Percentiles rank a stretch among this genome's conserved stretches.
Conservation (phyloP, 1,140 invertebrate genomes). For the Macrostomum lignano region DNA sequence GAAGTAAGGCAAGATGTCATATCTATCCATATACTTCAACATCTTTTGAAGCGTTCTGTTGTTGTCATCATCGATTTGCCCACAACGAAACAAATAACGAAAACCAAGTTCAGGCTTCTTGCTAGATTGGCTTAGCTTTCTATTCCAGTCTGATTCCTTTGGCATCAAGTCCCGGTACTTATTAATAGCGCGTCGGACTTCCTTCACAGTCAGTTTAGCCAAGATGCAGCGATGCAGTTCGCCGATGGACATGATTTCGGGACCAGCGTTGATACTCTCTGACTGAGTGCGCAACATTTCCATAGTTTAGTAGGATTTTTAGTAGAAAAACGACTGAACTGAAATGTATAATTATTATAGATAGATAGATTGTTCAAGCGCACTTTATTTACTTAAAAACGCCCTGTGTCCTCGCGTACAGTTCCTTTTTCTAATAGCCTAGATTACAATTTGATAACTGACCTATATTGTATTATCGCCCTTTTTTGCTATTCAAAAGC, state of each 20-base stretch:
- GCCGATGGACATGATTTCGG: slow-evolving; percentile 4
- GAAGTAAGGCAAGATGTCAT: slow-evolving; percentile 6
- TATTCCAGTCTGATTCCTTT: slow-evolving; percentile 5
- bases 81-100: slow-evolving; percentile 5
- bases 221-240: slow-evolving; percentile 6
- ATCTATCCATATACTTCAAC: slow-evolving; percentile 6
- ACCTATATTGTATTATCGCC: background rate
- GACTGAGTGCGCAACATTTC: slow-evolving; percentile 1
- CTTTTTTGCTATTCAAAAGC: background rate
- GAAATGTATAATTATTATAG: background rate
- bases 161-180: slow-evolving; percentile 6
- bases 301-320: background rate
- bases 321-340: background rate
- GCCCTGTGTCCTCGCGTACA: background rate
- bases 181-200: slow-evolving; percentile 5
- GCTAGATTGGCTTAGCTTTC: slow-evolving; percentile 5
- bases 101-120: slow-evolving; percentile 6
- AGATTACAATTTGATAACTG: background rate
- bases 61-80: slow-evolving; percentile 6
- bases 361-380: background rate
- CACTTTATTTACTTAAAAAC: background rate
- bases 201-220: slow-evolving; percentile 6
- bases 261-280: background rate
- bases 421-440: background rate
- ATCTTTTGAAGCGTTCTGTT: slow-evolving; percentile 7